phyloP scores from a whole-genome alignment of 2,888 invertebrate genomes.

The Tigriopus californicus region DNA sequence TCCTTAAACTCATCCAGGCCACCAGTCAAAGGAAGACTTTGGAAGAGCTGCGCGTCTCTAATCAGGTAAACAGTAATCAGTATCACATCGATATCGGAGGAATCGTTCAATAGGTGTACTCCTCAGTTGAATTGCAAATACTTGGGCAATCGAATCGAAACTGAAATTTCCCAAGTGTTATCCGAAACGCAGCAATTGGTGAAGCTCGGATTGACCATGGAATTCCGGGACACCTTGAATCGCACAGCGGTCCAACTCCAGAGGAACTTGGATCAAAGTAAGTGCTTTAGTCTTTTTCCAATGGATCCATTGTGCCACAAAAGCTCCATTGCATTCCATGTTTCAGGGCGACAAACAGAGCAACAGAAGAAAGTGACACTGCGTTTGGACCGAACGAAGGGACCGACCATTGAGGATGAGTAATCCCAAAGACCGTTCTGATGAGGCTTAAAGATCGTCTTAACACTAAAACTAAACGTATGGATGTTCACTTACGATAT shows the following conservation, averaged over 20 bases:
- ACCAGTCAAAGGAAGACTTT: neutral
- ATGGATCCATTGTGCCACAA: neutral
- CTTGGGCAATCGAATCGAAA: conserved; percentile 1
- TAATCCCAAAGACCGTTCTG: too few relatives aligned
- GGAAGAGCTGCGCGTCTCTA: neutral
- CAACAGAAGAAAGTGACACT: too few relatives aligned
- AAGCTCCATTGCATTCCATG: too few relatives aligned
- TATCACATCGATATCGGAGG: neutral
- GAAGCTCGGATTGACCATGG: conserved; percentile 2
- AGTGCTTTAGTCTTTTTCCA: too few relatives aligned
- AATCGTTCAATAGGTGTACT: neutral
- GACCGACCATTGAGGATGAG: too few relatives aligned
- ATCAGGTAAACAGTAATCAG: neutral
- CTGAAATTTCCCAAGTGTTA: neutral
- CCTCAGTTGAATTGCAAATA: neutral
- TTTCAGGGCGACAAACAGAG: too few relatives aligned
- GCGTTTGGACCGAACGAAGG: too few relatives aligned
- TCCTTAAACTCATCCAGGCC: neutral
- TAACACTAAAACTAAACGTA: too few relatives aligned
- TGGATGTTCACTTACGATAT: too few relatives aligned
- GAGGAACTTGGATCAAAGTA: neutral
- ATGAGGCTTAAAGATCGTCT: too few relatives aligned
- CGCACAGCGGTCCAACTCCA: neutral
- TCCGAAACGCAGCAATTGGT: neutral
- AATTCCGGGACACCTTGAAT: neutral